Evolutionary conservation across 2,113 vertebrate genomes (phyloP), one percentile per base, ranked within the genome.

Genomic region (Oreochromis aureus): DNA sequence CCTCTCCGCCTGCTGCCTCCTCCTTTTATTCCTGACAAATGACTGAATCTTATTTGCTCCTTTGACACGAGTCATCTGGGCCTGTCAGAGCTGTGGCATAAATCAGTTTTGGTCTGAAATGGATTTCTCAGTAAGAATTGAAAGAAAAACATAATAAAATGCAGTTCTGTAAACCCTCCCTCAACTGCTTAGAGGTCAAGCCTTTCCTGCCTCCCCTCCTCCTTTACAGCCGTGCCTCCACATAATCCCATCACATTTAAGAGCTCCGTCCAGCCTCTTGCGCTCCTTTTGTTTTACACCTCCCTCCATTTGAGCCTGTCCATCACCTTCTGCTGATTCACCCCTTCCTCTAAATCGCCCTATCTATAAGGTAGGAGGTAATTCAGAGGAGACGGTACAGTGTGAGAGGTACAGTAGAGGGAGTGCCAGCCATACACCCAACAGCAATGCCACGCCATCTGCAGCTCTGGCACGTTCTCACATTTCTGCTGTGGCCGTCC

Each of bases 391-490:
- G 78, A 63, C 79, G 63, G 89, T 95, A 92, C 90, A 90, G 91
- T 93, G 85, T 16, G 58, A 86, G 80, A 86, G 86, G 78, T 95
- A 95, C 93, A 95, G 94, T 96, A 91, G 86, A 90, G 89, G 89
- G 86, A 90, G 93, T 84, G 93, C 93, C 89, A 89, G 93, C 88
- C 84, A 41, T 82, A 87, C 27, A 66, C 80, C 91, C 84, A 85
- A 94, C 88, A 82, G 93, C 84, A 83, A 92, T 51, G 89, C 89
- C 80, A 84, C 39, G 84, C 96, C 96, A 97, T 96, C 96, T 96
- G 96, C 91, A 94, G 94, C 91, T 92, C 96, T 96, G 96, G 96
- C 96, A 96, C 11, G 7, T 44, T 41, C 41, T 69, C 82, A 39
- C 69, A 27, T 84, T 89, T 90, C 80, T 82, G 83, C 89, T 88